Conservation (phyloP, 2,888 invertebrate species). For the Mimachlamys varia region DNA sequence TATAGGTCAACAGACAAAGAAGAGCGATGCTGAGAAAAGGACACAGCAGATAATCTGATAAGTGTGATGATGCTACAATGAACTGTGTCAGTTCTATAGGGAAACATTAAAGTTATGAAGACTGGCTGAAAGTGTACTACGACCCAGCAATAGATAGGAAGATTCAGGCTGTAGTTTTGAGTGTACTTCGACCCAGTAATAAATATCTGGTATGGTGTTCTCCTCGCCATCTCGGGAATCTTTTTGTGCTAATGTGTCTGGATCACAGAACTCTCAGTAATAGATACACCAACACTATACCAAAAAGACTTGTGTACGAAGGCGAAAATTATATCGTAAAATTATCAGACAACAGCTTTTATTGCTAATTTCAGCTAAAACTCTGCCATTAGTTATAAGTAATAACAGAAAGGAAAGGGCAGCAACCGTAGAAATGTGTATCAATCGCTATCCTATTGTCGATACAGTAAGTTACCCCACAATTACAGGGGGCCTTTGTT, state of each 20-base stretch:
- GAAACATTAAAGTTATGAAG: background rate
- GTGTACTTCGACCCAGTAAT: background rate
- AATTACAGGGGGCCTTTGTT: background rate
- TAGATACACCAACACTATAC: background rate
- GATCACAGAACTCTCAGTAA: background rate
- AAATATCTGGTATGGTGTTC: background rate
- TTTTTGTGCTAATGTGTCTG: background rate
- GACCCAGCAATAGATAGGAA: background rate
- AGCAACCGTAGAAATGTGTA: background rate
- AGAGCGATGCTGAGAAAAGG: background rate
- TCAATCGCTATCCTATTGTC: background rate
- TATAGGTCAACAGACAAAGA: background rate
- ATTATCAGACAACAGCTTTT: background rate
- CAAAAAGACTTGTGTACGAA: background rate
- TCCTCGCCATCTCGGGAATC: background rate
- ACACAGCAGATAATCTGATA: background rate
- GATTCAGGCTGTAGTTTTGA: background rate
- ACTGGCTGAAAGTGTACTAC: background rate
- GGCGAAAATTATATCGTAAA: background rate
- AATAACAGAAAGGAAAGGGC: background rate
- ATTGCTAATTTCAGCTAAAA: constrained; percentile 11
- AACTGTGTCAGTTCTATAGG: background rate
- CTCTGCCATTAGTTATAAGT: background rate
- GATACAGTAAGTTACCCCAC: too few relatives aligned
- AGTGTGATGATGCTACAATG: background rate